A percentile compares a stretch with the other conserved stretches of the same genome.
Evolutionary conservation across 2,113 vertebrate genomes (phyloP).

Genomic region (Pomatorhinus ruficollis): DNA sequence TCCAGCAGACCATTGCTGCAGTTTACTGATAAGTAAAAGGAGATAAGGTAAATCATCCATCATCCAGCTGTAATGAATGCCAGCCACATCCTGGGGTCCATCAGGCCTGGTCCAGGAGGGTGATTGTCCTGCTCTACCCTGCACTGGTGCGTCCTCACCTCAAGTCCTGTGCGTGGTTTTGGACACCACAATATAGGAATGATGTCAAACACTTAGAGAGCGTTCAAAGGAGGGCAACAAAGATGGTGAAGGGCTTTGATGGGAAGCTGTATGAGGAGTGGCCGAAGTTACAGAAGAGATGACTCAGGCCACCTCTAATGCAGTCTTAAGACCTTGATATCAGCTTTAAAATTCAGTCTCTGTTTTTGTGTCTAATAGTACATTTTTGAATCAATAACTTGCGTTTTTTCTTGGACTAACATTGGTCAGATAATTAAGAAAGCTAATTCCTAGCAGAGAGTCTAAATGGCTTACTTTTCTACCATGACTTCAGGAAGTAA

Average conservation of each 20-base stretch:
- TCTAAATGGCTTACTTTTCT: neutral
- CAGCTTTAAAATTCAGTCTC: neutral
- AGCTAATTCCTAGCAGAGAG: neutral
- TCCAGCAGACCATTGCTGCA: neutral
- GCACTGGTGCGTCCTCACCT: neutral
- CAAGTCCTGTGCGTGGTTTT: neutral
- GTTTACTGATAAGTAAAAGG: neutral
- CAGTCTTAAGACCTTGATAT: neutral
- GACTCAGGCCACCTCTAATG: neutral
- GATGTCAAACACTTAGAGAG: neutral
- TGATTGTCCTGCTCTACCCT: neutral
- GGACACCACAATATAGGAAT: neutral
- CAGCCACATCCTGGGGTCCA: neutral
- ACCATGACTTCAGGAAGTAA: neutral
- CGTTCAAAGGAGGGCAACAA: neutral
- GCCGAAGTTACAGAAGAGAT: neutral
- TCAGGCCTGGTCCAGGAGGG: neutral
- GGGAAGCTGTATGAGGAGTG: neutral
- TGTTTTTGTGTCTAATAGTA: neutral
- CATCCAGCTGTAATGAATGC: neutral
- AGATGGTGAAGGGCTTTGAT: neutral
- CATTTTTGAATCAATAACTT: neutral
- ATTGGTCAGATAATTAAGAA: neutral
- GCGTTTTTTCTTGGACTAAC: neutral
- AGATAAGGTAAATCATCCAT: neutral